phyloP scores from a whole-genome alignment of 2,797 vertebrate genomes.

The Vespertilio murinus region DNA sequence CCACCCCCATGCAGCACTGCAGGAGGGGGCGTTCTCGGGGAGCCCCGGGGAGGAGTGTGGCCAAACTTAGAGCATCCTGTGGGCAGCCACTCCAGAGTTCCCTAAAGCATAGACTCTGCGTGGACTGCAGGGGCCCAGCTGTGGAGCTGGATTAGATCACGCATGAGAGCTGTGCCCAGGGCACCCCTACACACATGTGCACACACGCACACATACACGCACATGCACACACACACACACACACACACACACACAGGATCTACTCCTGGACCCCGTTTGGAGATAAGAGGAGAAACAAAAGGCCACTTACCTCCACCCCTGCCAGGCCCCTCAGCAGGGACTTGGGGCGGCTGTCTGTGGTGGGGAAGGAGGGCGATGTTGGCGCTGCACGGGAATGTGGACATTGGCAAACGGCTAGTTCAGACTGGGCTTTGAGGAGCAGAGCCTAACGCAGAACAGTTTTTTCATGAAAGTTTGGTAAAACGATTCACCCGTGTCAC shows the following conservation, averaged over 20 bases:
- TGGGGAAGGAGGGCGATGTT: fast-evolving
- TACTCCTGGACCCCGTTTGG: not conserved
- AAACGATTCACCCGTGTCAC: not conserved
- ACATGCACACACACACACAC: too few relatives aligned
- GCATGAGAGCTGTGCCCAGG: fast-evolving
- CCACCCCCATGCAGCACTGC: not conserved
- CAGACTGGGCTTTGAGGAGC: not conserved
- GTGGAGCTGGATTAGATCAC: not conserved
- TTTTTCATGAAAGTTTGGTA: not conserved
- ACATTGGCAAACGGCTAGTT: not conserved
- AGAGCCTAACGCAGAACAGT: not conserved
- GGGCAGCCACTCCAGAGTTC: not conserved
- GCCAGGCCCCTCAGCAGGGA: too few relatives aligned
- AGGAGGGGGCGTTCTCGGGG: not conserved
- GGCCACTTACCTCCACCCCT: not conserved
- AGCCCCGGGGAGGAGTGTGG: not conserved
- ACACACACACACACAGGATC: not conserved
- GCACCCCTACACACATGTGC: too few relatives aligned
- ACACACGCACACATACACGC: not conserved
- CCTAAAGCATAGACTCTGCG: not conserved
- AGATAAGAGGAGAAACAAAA: not conserved
- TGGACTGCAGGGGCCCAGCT: not conserved
- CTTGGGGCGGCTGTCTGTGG: fast-evolving
- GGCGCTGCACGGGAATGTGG: too few relatives aligned
- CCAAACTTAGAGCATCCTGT: not conserved